A percentile compares a stretch with the other conserved stretches of the same genome.
phyloP scores from a whole-genome alignment of 2,113 vertebrate genomes.

The Pseudopipra pipra region DNA sequence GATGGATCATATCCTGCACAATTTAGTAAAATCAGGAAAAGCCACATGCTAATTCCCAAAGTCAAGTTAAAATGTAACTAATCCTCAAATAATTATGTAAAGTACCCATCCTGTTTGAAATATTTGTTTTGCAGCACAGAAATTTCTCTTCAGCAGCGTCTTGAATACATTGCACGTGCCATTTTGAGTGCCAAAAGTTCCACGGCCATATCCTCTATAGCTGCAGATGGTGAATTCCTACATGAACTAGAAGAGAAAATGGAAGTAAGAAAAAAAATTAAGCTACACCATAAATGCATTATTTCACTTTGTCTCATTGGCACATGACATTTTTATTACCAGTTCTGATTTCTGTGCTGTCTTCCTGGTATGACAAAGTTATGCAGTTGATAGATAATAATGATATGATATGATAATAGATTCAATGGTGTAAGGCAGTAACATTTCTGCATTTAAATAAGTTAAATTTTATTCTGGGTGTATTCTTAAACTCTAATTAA shows the following conservation, averaged over 20 bases:
- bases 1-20: not conserved
- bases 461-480: not conserved
- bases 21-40: not conserved
- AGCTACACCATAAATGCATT: not conserved
- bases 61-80: not conserved
- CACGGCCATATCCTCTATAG: slow-evolving; percentile 86
- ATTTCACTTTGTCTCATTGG: not conserved
- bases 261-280: slow-evolving; percentile 79
- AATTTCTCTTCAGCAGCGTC: slow-evolving; percentile 91
- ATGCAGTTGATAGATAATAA: not conserved
- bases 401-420: not conserved
- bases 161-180: slow-evolving; percentile 94
- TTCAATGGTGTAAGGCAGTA: not conserved
- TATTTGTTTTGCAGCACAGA: slow-evolving; percentile 82
- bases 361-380: not conserved
- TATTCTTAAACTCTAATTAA: not conserved
- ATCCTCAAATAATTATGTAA: not conserved
- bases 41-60: not conserved
- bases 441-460: not conserved
- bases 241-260: slow-evolving; percentile 97
- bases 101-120: not conserved
- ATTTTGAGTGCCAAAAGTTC: slow-evolving; percentile 98
- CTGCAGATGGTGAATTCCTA: slow-evolving; percentile 94
- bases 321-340: not conserved
- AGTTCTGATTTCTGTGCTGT: not conserved